A percentile compares a stretch with the other conserved stretches of the same genome.
phyloP scores from a whole-genome alignment of 2,888 invertebrate species.

The Thyatira batis region DNA sequence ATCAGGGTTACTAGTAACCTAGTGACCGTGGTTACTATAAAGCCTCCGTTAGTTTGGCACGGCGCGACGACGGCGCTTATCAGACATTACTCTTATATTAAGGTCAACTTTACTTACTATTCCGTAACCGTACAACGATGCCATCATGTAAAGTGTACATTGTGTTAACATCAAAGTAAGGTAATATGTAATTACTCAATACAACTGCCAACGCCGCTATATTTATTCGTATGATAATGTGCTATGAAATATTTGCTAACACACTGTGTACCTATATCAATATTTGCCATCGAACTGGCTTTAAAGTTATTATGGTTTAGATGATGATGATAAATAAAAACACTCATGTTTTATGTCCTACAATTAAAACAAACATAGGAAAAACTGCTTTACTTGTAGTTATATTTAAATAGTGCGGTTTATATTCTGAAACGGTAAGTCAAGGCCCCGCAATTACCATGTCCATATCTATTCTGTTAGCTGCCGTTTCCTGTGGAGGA shows the following conservation, averaged over 20 bases:
- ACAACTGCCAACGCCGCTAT: not conserved
- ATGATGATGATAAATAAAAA: too few relatives aligned
- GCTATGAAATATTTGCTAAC: too few relatives aligned
- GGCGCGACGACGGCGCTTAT: not conserved
- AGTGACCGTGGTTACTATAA: constrained; percentile 24
- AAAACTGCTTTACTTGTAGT: constrained; percentile 28
- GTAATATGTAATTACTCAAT: too few relatives aligned
- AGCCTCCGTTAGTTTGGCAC: not conserved
- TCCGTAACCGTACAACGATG: not conserved
- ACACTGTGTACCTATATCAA: too few relatives aligned
- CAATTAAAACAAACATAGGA: not conserved
- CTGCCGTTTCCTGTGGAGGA: constrained; percentile 74
- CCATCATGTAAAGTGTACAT: not conserved
- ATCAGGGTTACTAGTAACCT: constrained; percentile 24
- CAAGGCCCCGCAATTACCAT: constrained; percentile 76
- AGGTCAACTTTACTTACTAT: constrained; percentile 29
- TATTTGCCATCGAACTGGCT: not conserved
- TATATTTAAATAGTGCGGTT: constrained; percentile 67
- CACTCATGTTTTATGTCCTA: not conserved
- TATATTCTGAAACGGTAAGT: constrained; percentile 79
- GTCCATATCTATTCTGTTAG: constrained; percentile 76
- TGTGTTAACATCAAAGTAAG: not conserved
- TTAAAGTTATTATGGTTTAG: not conserved
- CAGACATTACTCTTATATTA: not conserved
- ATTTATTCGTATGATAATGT: not conserved